Base-by-base conservation (phyloP, 2,797 vertebrate species). In the Steatocranus sp. region DNA sequence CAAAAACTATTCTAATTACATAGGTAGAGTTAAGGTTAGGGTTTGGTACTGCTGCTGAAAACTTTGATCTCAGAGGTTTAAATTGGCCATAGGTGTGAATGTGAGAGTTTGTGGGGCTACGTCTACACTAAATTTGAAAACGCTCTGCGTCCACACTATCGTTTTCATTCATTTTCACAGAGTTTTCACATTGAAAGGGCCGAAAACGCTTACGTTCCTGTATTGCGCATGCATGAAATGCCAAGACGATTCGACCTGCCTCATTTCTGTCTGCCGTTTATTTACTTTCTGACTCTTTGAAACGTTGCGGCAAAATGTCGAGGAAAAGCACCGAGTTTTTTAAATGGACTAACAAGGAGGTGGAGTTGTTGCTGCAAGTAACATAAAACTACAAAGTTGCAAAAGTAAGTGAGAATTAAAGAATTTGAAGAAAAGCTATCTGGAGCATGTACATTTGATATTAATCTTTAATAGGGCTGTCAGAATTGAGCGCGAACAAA, bases 181-280 rank as follows among this genome's bases (percentile, higher is more conserved):
- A 30, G 53, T 56, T 56, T 56, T 3, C 53, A 56, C 53, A 1
- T 17, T 56, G 14, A 54, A 0, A 50, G 0, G 2, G 49, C n/a
- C 1, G 0, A 20, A 50, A 50, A 23, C 6, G 11, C 38, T 41
- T 49, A 49, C 5, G 1, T 56, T 30, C 53, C 14, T 17, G 53
- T 56, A 17, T 8, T 30, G 53, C 0, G 1, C 2, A 30, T 9
- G 14, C 3, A 14, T 54, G 53, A 54, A 30, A 17, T 9, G 25
- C 5, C 5, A 0, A 54, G 53, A 30, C 1, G 14, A 54, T 6
- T 30, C 0, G 25, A 27, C 25, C 25, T 54, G 25, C 5, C 1
- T 54, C 5, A 27, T 56, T 56, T 56, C 53, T 30, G 5, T 9
- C 14, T 54, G 8, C 14, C 0, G 0, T 54, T 0, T 56, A 17